Evolutionary conservation across 2,797 vertebrate genomes (phyloP), one percentile per base, ranked within the genome.

Genomic region (Zenarchopterus dispar): DNA sequence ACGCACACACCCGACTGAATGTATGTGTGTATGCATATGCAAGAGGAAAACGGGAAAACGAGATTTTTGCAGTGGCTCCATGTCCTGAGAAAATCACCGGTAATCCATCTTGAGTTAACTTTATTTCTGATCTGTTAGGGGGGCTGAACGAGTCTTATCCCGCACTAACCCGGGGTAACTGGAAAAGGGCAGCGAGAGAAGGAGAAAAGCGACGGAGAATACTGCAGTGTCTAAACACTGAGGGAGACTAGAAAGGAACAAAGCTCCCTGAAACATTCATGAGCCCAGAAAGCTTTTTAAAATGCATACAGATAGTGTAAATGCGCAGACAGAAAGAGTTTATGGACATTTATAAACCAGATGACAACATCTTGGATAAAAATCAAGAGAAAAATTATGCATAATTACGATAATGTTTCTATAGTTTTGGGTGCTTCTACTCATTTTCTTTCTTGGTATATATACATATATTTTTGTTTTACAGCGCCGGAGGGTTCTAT

Each of bases 161-260:
- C 11, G 75, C 69, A 75, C 78, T 82, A 73, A 75, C 79, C 83
- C 0, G n/a, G 60, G 64, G 46, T 67, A 73, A 75, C 55, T 62
- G 62, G 58, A 68, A 76, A 75, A 66, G 60, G 65, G 66, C 62
- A 66, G 33, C 49, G 18, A 51, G 43, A 44, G 57, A 56, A 41
- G 36, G 53, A 55, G 77, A 46, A 36, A 82, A 55, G 77, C 56
- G 76, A 69, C 78, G 54, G 76, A 68, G 79, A 84, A 73, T 90
- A 73, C 76, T 85, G 89, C 90, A 91, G 88, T 91, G 90, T 88
- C 87, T 87, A 76, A 88, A 89, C 80, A 88, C 50, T 73, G 71
- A 84, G 80, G 65, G 83, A 73, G 67, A 84, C 77, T 59, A 60
- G 57, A 84, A 73, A 49, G 73, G 69, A 77, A 87, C 82, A 84